Conservation (phyloP, 2,797 vertebrate species). For the Ctenopoma kingsleyae region DNA sequence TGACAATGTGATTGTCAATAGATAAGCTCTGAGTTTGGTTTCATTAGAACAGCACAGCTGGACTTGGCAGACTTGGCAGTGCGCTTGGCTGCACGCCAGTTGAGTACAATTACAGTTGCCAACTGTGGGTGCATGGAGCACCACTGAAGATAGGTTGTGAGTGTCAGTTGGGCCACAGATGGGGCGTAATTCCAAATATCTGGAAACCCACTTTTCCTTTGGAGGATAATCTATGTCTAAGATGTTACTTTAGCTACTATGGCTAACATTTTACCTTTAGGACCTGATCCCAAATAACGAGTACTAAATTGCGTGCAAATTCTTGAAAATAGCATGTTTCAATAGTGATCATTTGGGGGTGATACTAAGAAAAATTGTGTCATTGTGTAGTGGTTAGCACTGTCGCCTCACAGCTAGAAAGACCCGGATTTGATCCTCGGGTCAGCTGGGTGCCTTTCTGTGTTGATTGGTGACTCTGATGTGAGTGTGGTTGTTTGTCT, state of each 20-base stretch:
- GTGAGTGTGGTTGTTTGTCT: too few relatives aligned
- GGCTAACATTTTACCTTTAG: conserved; percentile 34
- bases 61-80: conserved; percentile 65
- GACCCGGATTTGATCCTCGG: too few relatives aligned
- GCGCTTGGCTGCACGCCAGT: conserved; percentile 67
- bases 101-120: conserved; percentile 73
- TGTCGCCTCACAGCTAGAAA: too few relatives aligned
- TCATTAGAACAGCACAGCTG: conserved; percentile 70
- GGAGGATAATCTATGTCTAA: conserved; percentile 40
- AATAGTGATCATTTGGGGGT: too few relatives aligned
- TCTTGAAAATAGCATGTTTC: too few relatives aligned
- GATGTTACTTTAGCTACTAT: conserved; percentile 23
- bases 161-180: conserved; percentile 38
- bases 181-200: conserved; percentile 48
- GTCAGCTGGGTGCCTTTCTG: too few relatives aligned
- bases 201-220: conserved; percentile 45
- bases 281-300: too few relatives aligned
- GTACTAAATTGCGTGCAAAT: too few relatives aligned
- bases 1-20: conserved; percentile 57
- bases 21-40: conserved; percentile 60
- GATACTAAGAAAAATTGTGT: too few relatives aligned
- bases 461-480: too few relatives aligned
- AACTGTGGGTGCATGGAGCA: conserved; percentile 51
- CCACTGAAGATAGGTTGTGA: conserved; percentile 44
- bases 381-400: too few relatives aligned